Evolutionary conservation across 2,113 vertebrate species (phyloP).

Genomic region (Geococcyx californianus): DNA sequence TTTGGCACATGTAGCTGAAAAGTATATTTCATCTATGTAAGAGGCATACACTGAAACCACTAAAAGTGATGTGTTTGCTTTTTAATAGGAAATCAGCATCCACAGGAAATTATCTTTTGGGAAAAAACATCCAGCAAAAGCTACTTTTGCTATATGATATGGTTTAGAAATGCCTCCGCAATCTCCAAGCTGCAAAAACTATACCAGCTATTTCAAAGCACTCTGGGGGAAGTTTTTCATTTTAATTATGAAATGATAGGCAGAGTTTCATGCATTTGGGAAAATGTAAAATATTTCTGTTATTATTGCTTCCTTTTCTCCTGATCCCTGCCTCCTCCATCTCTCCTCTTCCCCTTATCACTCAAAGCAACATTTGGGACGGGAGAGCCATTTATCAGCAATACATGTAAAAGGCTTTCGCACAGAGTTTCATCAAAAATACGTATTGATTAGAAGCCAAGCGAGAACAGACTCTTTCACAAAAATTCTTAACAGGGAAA

Average conservation of each 20-base stretch:
- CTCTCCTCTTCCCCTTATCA: background rate
- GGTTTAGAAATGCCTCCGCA: background rate
- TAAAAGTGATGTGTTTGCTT: background rate
- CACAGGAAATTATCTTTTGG: background rate
- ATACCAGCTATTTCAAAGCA: background rate
- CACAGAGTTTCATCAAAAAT: background rate
- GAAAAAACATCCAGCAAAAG: background rate
- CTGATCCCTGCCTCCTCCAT: background rate
- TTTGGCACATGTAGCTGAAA: background rate
- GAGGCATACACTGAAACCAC: background rate
- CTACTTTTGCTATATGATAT: background rate
- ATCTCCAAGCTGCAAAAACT: background rate
- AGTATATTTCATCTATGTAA: background rate
- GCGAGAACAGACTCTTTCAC: background rate
- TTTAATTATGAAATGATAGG: background rate
- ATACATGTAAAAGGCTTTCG: background rate
- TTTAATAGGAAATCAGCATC: background rate
- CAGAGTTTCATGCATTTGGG: background rate
- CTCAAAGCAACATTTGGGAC: background rate
- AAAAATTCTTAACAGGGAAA: background rate
- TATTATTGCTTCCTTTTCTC: background rate
- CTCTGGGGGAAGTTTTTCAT: background rate
- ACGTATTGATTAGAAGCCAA: background rate
- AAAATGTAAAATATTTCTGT: slow-evolving; percentile 18
- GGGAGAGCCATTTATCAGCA: background rate